Percentiles rank a stretch among this genome's conserved stretches.
phyloP scores from a whole-genome alignment of 2,113 vertebrate genomes.

The Phyllostomus hastatus region DNA sequence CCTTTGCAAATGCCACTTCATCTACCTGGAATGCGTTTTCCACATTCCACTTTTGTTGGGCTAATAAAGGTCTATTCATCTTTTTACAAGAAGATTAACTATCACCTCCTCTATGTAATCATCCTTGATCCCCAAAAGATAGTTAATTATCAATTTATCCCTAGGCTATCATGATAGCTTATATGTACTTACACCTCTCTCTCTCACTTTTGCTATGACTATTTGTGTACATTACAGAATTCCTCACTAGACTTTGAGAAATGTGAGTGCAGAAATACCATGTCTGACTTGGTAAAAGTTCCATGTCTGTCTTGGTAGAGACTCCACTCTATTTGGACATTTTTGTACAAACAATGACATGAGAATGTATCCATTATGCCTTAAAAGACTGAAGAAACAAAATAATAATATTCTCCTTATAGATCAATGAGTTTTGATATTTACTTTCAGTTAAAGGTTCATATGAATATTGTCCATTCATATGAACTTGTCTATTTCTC shows the following conservation, averaged over 20 bases:
- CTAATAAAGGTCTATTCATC: background rate
- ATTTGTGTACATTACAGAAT: background rate
- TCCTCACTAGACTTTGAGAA: background rate
- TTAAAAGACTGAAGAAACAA: background rate
- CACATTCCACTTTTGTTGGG: background rate
- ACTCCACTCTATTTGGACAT: background rate
- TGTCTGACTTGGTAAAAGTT: background rate
- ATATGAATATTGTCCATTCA: background rate
- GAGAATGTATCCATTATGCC: background rate
- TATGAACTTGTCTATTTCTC: background rate
- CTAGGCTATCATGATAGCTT: background rate
- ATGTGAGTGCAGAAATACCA: background rate
- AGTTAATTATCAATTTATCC: background rate
- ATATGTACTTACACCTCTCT: background rate
- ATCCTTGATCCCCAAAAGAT: background rate
- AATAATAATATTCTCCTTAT: background rate
- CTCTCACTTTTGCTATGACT: background rate
- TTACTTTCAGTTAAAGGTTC: background rate
- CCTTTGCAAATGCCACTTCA: background rate
- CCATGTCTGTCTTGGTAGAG: background rate
- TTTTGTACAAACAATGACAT: background rate
- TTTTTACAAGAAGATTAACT: slow-evolving; percentile 9
- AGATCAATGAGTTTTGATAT: background rate
- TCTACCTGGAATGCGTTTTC: background rate
- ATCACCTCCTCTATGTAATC: background rate